Evolutionary conservation across 23 tunicate species (phyloP).

Genomic region (Halocynthia aurantium): DNA sequence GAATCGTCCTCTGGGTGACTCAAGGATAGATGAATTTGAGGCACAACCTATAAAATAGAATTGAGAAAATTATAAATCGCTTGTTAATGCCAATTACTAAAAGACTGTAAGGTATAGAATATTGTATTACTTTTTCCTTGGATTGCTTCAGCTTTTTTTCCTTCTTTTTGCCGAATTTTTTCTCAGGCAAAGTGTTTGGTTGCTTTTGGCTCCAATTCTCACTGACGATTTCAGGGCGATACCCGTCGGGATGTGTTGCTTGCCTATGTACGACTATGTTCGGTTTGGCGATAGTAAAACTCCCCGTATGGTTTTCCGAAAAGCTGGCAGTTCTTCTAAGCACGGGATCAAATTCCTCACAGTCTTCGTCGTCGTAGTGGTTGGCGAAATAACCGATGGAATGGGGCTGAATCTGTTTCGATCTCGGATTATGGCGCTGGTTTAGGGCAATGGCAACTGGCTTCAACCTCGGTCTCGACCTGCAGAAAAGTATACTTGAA

Average conservation of each 20-base stretch:
- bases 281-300: constrained; percentile 11
- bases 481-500: neutral
- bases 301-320: constrained; percentile 3
- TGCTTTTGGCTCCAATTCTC: neutral
- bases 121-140: neutral
- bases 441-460: constrained; percentile 16
- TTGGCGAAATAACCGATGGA: constrained; percentile 17
- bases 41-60: constrained; percentile 6
- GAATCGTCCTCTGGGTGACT: constrained; percentile 16
- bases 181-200: neutral
- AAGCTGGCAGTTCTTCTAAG: constrained; percentile 7
- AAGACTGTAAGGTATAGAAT: neutral
- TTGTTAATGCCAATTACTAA: neutral
- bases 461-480: constrained; percentile 12
- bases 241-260: constrained; percentile 40
- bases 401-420: constrained; percentile 2
- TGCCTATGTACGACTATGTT: constrained; percentile 60
- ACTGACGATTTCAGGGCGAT: constrained; percentile 3
- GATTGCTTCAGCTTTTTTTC: constrained; percentile 2
- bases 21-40: constrained; percentile 58
- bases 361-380: constrained; percentile 1
- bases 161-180: constrained; percentile 9
- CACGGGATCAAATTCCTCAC: constrained; percentile 7
- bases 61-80: neutral
- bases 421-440: constrained; percentile 4